phyloP scores from a whole-genome alignment of 2,888 invertebrate species.

The Sinopyrophorus schimmeli region DNA sequence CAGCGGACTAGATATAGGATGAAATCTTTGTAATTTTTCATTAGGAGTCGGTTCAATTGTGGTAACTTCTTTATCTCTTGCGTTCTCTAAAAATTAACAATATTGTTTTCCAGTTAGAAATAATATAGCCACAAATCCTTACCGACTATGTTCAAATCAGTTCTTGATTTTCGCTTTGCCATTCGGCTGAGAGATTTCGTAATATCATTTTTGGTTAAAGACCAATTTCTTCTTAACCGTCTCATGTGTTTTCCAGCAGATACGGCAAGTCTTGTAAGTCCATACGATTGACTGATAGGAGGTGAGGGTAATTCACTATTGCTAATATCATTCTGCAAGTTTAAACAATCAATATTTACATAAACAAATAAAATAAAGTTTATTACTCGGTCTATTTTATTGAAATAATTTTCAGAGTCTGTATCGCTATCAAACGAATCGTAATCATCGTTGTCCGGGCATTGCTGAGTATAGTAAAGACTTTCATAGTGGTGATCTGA shows the following conservation, averaged over 20 bases:
- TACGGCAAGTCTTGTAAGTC: constrained; percentile 67
- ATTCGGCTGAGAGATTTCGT: constrained; percentile 60
- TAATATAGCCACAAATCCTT: too few species aligned
- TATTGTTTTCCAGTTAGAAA: background rate
- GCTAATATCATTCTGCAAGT: constrained; percentile 54
- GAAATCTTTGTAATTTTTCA: background rate
- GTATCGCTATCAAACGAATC: constrained; percentile 75
- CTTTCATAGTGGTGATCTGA: constrained; percentile 74
- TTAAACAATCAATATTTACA: too few species aligned
- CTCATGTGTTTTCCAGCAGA: constrained; percentile 66
- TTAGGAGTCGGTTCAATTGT: constrained; percentile 3
- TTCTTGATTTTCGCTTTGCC: constrained; percentile 52
- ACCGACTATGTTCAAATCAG: constrained; percentile 43
- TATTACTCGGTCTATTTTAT: constrained; percentile 43
- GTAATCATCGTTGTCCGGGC: constrained; percentile 62
- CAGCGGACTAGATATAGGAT: constrained; percentile 17
- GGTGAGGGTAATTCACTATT: constrained; percentile 64
- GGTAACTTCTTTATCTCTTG: constrained; percentile 20
- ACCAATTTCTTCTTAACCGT: constrained; percentile 67
- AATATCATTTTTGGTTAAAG: constrained; percentile 60
- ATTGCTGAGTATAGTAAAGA: constrained; percentile 52
- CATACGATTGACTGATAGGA: constrained; percentile 59
- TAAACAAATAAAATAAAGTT: background rate
- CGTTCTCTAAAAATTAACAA: constrained; percentile 2
- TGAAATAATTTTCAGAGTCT: constrained; percentile 59